phyloP scores from a whole-genome alignment of 2,113 vertebrate species.

The Noturus placidus region DNA sequence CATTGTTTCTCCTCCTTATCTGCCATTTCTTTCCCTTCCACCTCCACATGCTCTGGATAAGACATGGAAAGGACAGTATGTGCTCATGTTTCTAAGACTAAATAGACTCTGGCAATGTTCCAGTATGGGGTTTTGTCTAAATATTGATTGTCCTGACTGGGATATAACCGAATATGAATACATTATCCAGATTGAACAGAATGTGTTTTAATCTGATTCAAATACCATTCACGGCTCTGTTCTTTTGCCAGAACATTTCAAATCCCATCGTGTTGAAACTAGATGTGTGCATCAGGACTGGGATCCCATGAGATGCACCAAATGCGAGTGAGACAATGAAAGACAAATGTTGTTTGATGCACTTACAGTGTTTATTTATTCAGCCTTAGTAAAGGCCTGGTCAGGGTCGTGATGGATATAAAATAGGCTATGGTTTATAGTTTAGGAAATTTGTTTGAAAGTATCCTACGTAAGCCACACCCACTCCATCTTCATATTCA shows the following conservation, averaged over 20 bases:
- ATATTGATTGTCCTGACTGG: background rate
- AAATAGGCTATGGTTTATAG: background rate
- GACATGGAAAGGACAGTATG: background rate
- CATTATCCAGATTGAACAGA: background rate
- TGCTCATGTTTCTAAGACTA: background rate
- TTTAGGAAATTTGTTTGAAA: background rate
- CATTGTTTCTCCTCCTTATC: slow-evolving; percentile 18
- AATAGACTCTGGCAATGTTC: background rate
- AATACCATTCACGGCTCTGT: background rate
- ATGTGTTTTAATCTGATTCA: background rate
- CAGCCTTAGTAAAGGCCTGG: background rate
- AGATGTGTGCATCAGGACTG: background rate
- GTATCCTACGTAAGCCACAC: background rate
- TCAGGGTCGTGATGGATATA: background rate
- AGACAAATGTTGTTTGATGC: background rate
- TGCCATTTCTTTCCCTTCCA: slow-evolving; percentile 3
- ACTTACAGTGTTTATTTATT: background rate
- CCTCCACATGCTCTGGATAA: background rate
- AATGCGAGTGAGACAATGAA: background rate
- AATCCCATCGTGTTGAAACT: background rate
- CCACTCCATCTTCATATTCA: background rate
- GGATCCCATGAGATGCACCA: background rate
- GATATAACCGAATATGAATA: background rate
- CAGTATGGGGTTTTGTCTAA: background rate
- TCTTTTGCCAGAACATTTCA: background rate